phyloP scores from a whole-genome alignment of 2,797 vertebrate species.

The Rhadinocentrus ornatus region DNA sequence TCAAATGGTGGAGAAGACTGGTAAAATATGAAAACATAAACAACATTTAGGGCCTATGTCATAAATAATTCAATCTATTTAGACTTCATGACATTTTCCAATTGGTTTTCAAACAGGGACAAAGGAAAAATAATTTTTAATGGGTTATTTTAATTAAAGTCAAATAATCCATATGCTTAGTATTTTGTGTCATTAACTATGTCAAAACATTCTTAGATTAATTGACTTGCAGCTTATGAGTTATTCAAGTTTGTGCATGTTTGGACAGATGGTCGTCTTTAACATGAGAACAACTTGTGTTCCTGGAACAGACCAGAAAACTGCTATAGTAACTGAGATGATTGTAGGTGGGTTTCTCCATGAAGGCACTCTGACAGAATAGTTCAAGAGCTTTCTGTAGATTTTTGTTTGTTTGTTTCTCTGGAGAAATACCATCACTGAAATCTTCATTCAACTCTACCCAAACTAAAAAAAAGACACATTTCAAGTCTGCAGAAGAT shows the following conservation, averaged over 20 bases:
- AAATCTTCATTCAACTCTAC: not conserved
- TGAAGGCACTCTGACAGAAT: not conserved
- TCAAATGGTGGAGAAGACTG: not conserved
- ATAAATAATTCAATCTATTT: not conserved
- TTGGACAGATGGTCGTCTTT: not conserved
- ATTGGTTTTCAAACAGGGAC: too few species aligned
- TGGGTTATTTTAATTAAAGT: not conserved
- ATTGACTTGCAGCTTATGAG: not conserved
- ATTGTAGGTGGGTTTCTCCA: slow-evolving; percentile 1
- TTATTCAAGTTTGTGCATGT: not conserved
- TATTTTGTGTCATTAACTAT: not conserved
- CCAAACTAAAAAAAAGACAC: not conserved
- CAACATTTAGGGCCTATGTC: not conserved
- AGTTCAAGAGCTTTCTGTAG: not conserved
- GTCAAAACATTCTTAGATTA: not conserved
- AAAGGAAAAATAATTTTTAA: not conserved
- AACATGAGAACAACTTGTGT: not conserved
- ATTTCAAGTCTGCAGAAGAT: slow-evolving; percentile 22
- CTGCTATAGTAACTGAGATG: not conserved
- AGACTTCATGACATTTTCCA: too few species aligned
- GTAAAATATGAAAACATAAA: not conserved
- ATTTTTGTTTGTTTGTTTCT: not conserved
- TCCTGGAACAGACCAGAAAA: slow-evolving; percentile 9
- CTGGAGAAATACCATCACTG: not conserved
- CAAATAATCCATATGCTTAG: not conserved